Evolutionary conservation across 2,797 vertebrate species (phyloP).

Genomic region (Onychomys leucogaster): DNA sequence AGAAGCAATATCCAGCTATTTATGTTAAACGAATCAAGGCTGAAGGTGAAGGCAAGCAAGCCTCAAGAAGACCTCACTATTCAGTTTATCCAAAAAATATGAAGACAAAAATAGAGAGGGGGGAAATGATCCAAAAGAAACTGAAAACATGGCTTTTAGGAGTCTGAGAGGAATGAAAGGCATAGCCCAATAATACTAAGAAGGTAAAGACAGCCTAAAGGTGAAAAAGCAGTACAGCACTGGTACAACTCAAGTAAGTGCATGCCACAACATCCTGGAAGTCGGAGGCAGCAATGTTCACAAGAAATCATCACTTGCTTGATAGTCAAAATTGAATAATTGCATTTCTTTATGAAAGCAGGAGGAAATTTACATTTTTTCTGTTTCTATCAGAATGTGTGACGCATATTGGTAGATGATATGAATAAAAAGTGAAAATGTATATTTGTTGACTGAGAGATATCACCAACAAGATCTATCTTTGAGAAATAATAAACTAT

Average conservation of each 20-base stretch:
- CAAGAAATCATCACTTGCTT: not conserved
- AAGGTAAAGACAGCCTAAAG: conserved; percentile 40
- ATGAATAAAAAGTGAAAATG: conserved; percentile 21
- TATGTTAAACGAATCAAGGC: conserved; percentile 61
- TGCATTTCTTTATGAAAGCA: not conserved
- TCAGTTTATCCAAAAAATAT: conserved; percentile 43
- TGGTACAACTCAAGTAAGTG: not conserved
- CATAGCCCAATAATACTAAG: conserved; percentile 53
- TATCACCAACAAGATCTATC: not conserved
- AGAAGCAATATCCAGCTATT: conserved; percentile 64
- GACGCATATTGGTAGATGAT: not conserved
- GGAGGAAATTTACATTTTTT: conserved; percentile 16
- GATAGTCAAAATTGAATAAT: not conserved
- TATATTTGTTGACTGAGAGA: not conserved
- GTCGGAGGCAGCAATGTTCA: not conserved
- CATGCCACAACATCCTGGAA: not conserved
- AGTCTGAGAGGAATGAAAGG: conserved; percentile 68
- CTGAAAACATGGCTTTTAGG: conserved; percentile 23
- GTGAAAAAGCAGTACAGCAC: not conserved
- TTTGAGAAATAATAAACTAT: not conserved
- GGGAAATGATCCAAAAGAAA: conserved; percentile 51
- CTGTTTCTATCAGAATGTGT: conserved; percentile 21
- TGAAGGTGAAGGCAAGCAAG: conserved; percentile 31
- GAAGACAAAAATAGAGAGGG: conserved; percentile 59
- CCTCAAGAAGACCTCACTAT: conserved; percentile 50